Percentiles rank a stretch among this genome's conserved stretches.
Conservation (phyloP, 2,888 invertebrate genomes). For the Onchidella celtica region DNA sequence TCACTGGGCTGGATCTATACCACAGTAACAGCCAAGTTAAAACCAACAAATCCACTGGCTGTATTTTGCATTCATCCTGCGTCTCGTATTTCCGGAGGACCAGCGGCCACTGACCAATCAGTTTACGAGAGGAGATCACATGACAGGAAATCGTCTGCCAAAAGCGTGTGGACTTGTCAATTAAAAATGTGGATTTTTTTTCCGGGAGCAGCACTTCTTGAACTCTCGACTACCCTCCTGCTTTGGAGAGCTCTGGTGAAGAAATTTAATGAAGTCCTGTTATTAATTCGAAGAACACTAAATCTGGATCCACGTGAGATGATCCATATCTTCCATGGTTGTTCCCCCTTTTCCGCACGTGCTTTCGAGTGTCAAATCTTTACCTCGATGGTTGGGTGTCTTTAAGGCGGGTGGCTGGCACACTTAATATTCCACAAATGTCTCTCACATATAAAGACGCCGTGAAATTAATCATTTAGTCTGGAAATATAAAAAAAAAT, state of each 20-base stretch:
- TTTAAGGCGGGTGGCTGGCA: too few relatives aligned
- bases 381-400: too few relatives aligned
- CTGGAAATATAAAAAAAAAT: too few relatives aligned
- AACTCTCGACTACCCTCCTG: background rate
- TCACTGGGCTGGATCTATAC: too few relatives aligned
- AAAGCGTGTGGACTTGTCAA: constrained; percentile 46
- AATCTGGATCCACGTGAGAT: constrained; percentile 1
- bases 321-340: constrained; percentile 14
- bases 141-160: constrained; percentile 30
- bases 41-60: background rate
- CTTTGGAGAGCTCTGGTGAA: constrained; percentile 19
- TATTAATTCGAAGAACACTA: too few relatives aligned
- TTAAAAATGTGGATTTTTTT: constrained; percentile 48
- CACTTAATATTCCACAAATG: too few relatives aligned
- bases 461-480: too few relatives aligned
- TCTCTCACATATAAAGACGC: too few relatives aligned
- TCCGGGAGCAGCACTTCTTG: constrained; percentile 33
- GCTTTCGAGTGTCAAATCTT: too few relatives aligned
- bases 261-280: constrained; percentile 37
- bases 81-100: constrained; percentile 29
- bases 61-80: constrained; percentile 8
- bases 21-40: too few relatives aligned
- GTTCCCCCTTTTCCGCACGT: constrained; percentile 13
- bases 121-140: constrained; percentile 9
- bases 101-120: constrained; percentile 24